Evolutionary conservation across 1,140 invertebrate species (phyloP), one percentile per base, ranked within the genome.

Genomic region (Andrena cerasifolii): DNA sequence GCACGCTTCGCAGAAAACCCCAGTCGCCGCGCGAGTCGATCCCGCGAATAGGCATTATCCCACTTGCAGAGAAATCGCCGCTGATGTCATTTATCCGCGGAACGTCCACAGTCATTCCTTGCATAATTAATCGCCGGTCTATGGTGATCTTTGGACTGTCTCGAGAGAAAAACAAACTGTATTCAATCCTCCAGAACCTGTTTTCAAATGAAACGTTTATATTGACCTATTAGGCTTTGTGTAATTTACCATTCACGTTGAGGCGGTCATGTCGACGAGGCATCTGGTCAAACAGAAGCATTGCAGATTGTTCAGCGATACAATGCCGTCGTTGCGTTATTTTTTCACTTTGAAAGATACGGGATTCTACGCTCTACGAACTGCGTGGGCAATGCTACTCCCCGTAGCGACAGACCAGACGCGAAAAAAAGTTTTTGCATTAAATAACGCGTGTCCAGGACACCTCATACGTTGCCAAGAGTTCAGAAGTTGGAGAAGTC

Each of bases 21-120:
- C 88, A 84, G 83, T 89, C 84, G 84, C 85, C 77, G 62, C 77
- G 65, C 86, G 84, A 90, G 87, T 85, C 82, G 88, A 89, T 90
- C 87, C 85, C 82, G 82, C 79, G 86, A 89, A 24, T 14, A 26
- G 90, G 85, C 87, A 84, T 90, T 87, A 91, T 89, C 85, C 87
- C 83, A 87, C 83, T 89, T 90, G 84, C 70, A 84, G 89, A 87
- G 88, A 90, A 91, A 90, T 91, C 89, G 86, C 82, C 80, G 61
- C 74, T 75, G 83, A 79, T 61, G 56, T 77, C 78, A 82, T 88
- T 88, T 83, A 83, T 87, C 81, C 66, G 62, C 65, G 79, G 66
- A 80, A 61, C 67, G 61, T 56, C 73, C 36, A 14, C 16, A 80
- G 47, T 67, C 77, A 40, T 54, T 83, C 45, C n/a, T 36, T 53